Evolutionary conservation across 2,797 vertebrate genomes (phyloP), one percentile per base, ranked within the genome.

Genomic region (Staurois parvus): DNA sequence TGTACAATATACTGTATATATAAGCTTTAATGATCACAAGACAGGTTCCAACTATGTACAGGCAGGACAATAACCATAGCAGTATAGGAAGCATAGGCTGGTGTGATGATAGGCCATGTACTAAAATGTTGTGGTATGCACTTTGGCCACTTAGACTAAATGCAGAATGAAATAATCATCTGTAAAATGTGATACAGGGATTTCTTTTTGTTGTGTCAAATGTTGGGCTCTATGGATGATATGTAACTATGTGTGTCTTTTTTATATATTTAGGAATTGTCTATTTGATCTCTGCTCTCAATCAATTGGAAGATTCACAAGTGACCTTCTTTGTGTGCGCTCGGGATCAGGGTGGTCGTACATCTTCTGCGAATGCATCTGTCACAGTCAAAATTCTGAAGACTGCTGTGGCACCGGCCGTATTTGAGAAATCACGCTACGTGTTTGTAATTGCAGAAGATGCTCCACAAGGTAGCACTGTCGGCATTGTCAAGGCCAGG

Each of bases 361-460:
- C 87, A n/a, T 94, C 97, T 4, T 74, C 83, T 81, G 79, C 76
- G 68, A 95, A 95, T 6, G 97, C 97, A 1, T 89, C 94, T 8
- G 45, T 99, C 90, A 97, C 95, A 0, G 59, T 99, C 68, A 93
- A 96, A 42, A 75, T 99, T 87, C 88, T 97, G 70, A 93, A 92
- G 75, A 96, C 92, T 0, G 40, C 89, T 19, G 91, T 90, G 29
- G 93, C 93, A 19, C 96, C 97, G 3, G 94, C 96, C 1, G 72
- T 95, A 72, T 99, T 99, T 93, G 96, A 96, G 90, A 95, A 91
- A 78, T 93, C 95, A 0, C 91, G 91, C 40, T 99, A 98, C 64
- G 85, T 85, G 29, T 99, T 98, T 88, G 92, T 91, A 0, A 90
- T 99, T 75, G 88, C 93, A 0, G 98, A 98, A 92, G 95, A 97